A percentile compares a stretch with the other conserved stretches of the same genome.
phyloP scores from a whole-genome alignment of 2,113 vertebrate genomes.

The Dendrocopos noguchii region DNA sequence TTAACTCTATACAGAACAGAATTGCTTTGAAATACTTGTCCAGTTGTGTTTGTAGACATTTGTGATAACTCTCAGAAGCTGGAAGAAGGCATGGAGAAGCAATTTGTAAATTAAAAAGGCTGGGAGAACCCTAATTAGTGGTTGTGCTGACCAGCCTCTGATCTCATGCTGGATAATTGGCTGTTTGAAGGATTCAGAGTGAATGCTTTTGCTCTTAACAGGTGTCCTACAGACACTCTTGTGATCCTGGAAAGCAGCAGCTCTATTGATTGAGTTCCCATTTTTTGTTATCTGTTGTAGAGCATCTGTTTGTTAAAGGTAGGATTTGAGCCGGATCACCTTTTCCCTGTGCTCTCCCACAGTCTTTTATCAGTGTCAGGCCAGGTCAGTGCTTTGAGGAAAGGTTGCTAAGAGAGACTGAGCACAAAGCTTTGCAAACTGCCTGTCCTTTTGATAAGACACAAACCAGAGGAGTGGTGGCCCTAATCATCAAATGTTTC shows the following conservation, averaged over 20 bases:
- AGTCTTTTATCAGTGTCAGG: slow-evolving; percentile 27
- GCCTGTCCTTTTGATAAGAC: slow-evolving; percentile 13
- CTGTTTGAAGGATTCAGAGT: slow-evolving; percentile 1
- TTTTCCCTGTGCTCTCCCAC: not conserved
- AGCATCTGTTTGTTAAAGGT: slow-evolving; percentile 48
- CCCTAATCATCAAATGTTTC: slow-evolving; percentile 3
- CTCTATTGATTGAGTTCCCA: not conserved
- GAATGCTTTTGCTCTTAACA: slow-evolving; percentile 57
- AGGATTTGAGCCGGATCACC: not conserved
- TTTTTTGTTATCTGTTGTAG: not conserved
- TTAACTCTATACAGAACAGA: slow-evolving; percentile 47
- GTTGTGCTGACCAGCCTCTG: slow-evolving; percentile 12
- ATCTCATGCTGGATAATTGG: slow-evolving; percentile 62
- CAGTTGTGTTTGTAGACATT: slow-evolving; percentile 66
- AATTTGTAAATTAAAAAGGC: slow-evolving; percentile 65
- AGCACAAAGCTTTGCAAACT: slow-evolving; percentile 21
- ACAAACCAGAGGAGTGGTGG: slow-evolving; percentile 2
- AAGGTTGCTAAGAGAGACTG: not conserved
- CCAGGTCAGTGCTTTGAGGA: slow-evolving; percentile 22
- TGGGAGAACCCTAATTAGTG: slow-evolving; percentile 57
- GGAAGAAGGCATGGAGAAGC: slow-evolving; percentile 42
- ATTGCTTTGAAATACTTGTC: slow-evolving; percentile 61
- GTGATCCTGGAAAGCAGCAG: slow-evolving; percentile 43
- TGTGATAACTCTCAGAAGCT: slow-evolving; percentile 42
- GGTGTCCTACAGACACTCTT: slow-evolving; percentile 41